Evolutionary conservation across 1,140 invertebrate genomes (phyloP).

Genomic region (Lepidurus apus): DNA sequence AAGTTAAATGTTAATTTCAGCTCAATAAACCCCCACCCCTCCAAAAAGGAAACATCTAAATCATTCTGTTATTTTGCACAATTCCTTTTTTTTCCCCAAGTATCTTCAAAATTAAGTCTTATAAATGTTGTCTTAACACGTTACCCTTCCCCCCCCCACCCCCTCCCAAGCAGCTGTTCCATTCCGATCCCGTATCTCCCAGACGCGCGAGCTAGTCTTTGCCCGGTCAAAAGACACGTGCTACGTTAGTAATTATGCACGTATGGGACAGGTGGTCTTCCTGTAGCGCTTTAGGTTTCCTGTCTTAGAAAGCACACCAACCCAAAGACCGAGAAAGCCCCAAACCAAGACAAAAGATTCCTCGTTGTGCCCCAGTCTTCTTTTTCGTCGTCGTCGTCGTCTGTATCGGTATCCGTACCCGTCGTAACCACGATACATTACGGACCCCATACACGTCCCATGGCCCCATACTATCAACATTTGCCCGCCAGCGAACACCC

Average conservation of each 20-base stretch:
- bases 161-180: not conserved
- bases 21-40: too few species aligned
- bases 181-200: not conserved
- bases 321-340: not conserved
- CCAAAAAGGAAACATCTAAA: too few species aligned
- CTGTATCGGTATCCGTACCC: not conserved
- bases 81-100: too few species aligned
- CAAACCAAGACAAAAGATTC: not conserved
- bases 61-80: too few species aligned
- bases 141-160: not conserved
- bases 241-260: constrained; percentile 10
- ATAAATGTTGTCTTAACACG: too few species aligned
- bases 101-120: too few species aligned
- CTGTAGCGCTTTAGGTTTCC: not conserved
- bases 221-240: not conserved
- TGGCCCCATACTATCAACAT: not conserved
- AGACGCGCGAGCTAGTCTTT: too few species aligned
- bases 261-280: constrained; percentile 16
- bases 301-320: not conserved
- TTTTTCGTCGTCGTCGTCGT: not conserved
- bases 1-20: too few species aligned
- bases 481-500: not conserved
- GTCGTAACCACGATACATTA: not conserved
- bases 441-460: not conserved
- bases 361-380: not conserved